Percentiles rank a stretch among this genome's conserved stretches.
Conservation (phyloP, 53 echinoderm and acorn worm species). For the Holothuria leucospilota region DNA sequence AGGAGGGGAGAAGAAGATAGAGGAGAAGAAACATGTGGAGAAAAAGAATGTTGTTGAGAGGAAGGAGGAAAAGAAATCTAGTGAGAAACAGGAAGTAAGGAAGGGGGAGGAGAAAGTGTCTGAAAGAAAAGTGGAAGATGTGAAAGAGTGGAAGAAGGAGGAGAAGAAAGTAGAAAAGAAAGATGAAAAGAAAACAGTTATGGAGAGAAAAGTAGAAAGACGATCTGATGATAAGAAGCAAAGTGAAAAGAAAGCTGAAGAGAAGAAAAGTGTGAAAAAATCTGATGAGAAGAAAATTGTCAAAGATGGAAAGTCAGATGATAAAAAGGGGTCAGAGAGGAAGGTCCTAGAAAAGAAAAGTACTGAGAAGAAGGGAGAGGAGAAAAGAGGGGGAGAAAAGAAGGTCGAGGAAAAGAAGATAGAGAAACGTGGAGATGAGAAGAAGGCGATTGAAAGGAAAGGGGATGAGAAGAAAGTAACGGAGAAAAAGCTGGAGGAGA, state of each 20-base stretch:
- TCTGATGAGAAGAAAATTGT: slow-evolving; percentile 24
- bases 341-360: neutral
- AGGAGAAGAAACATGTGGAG: slow-evolving; percentile 42
- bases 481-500: slow-evolving; percentile 13
- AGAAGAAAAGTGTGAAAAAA: slow-evolving; percentile 30
- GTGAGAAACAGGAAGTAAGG: slow-evolving; percentile 24
- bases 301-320: slow-evolving; percentile 23
- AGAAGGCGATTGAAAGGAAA: slow-evolving; percentile 28
- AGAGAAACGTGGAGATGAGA: slow-evolving; percentile 33
- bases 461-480: slow-evolving; percentile 42
- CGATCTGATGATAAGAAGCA: slow-evolving; percentile 42
- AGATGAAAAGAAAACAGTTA: slow-evolving; percentile 47
- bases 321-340: slow-evolving; percentile 52
- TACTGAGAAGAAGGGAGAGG: slow-evolving; percentile 43
- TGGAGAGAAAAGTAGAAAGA: slow-evolving; percentile 42
- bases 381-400: slow-evolving; percentile 61
- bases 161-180: slow-evolving; percentile 57
- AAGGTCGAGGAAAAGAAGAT: slow-evolving; percentile 54
- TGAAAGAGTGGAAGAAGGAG: slow-evolving; percentile 28
- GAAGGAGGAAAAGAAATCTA: slow-evolving; percentile 64
- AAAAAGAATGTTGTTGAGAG: slow-evolving; percentile 59
- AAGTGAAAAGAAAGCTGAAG: slow-evolving; percentile 42
- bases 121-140: slow-evolving; percentile 8
- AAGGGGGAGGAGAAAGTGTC: slow-evolving; percentile 47
- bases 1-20: slow-evolving; percentile 54